Evolutionary conservation across 2,888 invertebrate species (phyloP).

Genomic region (Sericinus montela): DNA sequence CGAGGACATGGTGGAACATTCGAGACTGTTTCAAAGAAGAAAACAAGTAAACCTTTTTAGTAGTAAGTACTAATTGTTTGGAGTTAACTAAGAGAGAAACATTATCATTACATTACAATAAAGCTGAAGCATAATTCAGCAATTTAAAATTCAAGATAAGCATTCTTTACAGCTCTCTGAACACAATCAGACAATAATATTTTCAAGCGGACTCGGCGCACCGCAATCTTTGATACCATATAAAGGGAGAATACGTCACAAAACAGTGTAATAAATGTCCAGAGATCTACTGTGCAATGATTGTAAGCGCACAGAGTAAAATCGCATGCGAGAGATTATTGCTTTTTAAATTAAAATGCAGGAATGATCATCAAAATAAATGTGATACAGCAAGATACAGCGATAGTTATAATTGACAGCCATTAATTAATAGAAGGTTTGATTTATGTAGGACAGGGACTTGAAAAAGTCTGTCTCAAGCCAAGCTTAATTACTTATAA

Average conservation of each 20-base stretch:
- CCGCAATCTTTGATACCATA: slow-evolving; percentile 20
- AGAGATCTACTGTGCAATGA: slow-evolving; percentile 1
- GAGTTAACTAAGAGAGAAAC: slow-evolving; percentile 1
- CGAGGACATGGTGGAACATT: too few relatives aligned
- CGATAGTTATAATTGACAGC: too few relatives aligned
- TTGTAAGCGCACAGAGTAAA: slow-evolving; percentile 1
- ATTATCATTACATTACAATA: slow-evolving; percentile 18
- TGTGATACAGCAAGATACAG: background rate
- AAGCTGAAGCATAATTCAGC: slow-evolving; percentile 16
- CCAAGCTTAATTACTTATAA: too few relatives aligned
- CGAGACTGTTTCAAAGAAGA: too few relatives aligned
- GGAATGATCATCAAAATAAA: background rate
- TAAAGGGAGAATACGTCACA: slow-evolving; percentile 16
- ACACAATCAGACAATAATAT: slow-evolving; percentile 30
- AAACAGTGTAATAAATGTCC: slow-evolving; percentile 18
- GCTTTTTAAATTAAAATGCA: background rate
- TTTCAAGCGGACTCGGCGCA: slow-evolving; percentile 21
- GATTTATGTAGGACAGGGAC: too few relatives aligned
- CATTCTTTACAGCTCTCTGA: slow-evolving; percentile 26
- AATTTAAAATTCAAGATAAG: slow-evolving; percentile 25
- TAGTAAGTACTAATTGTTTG: slow-evolving; percentile 10
- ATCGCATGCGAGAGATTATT: background rate
- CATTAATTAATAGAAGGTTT: too few relatives aligned
- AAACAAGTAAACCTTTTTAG: too few relatives aligned
- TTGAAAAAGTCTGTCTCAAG: too few relatives aligned